Evolutionary conservation across 1,140 invertebrate species (phyloP).

Genomic region (Lepidurus packardi): DNA sequence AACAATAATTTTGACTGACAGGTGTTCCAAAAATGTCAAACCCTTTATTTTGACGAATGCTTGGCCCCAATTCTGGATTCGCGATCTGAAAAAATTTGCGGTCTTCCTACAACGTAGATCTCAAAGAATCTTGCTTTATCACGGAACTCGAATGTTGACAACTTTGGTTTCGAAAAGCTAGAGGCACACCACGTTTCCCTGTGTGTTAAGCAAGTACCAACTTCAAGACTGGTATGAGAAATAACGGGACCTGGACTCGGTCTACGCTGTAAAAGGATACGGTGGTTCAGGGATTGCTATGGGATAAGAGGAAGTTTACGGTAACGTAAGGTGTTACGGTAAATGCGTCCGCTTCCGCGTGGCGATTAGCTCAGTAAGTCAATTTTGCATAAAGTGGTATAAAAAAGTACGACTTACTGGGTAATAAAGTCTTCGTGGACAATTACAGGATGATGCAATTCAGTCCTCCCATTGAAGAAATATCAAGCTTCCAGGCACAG

Average conservation of each 20-base stretch:
- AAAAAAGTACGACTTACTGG: not conserved
- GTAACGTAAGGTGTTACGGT: not conserved
- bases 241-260: not conserved
- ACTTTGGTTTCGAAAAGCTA: too few relatives aligned
- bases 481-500: not conserved
- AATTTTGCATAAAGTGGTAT: not conserved
- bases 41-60: not conserved
- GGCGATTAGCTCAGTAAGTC: not conserved
- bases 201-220: not conserved
- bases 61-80: not conserved
- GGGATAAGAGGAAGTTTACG: slow-evolving; percentile 5
- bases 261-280: not conserved
- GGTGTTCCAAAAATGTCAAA: not conserved
- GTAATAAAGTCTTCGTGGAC: not conserved
- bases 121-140: too few relatives aligned
- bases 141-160: too few relatives aligned
- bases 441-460: not conserved
- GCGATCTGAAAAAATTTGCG: not conserved
- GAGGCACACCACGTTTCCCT: not conserved
- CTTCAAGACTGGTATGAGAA: not conserved
- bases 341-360: not conserved
- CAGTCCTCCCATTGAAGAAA: not conserved
- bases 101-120: too few relatives aligned
- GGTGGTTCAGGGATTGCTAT: not conserved
- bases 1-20: not conserved